Base-by-base conservation (phyloP, 53 echinoderm and acorn worm species). In the Patiria pectinifera region DNA sequence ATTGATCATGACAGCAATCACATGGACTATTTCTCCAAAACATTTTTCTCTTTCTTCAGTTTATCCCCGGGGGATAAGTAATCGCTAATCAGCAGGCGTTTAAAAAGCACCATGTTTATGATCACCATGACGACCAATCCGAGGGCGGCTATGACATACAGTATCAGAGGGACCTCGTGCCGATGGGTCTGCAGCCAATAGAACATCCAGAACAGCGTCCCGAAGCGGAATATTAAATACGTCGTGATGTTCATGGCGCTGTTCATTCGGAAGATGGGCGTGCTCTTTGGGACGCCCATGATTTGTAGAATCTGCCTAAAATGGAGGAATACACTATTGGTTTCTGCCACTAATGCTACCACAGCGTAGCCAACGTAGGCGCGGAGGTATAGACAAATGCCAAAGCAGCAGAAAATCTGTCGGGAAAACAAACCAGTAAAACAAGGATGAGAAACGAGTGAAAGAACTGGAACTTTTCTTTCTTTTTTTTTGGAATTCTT, bases 301-400 rank as follows among this genome's bases (percentile, higher is more conserved):
- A 97, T 95, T 44, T 95, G 94, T 18, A 97, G 23, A 70, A 97
- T 80, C 75, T 97, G 97, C 13, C 96, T 82, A 3, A 82, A 83
- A 48, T 97, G 97, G 7, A 97, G 97, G 82, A 95, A 97, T 6
- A 97, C 92, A 46, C 97, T 97, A 94, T 97, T 97, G 78, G 94
- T 83, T 82, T 97, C 97, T 4, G 95, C 96, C 53, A 87, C 71
- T 70, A 97, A 92, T 22, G 96, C 84, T 19, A 96, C 93, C 16
- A 96, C 74, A 2, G 97, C 96, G 72, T 96, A 97, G 49, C 94
- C 96, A 8, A 97, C 79, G 94, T 93, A 97, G 25, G 89, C 45
- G 6, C 92, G 91, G 79, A 93, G 93, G 85, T 76, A 85, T 35
- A 97, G 74, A 13, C 61, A 21, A 21, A 92, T 92, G 3, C 87